Base-by-base conservation (phyloP, 1,140 invertebrate species). In the Drosophila pachea region DNA sequence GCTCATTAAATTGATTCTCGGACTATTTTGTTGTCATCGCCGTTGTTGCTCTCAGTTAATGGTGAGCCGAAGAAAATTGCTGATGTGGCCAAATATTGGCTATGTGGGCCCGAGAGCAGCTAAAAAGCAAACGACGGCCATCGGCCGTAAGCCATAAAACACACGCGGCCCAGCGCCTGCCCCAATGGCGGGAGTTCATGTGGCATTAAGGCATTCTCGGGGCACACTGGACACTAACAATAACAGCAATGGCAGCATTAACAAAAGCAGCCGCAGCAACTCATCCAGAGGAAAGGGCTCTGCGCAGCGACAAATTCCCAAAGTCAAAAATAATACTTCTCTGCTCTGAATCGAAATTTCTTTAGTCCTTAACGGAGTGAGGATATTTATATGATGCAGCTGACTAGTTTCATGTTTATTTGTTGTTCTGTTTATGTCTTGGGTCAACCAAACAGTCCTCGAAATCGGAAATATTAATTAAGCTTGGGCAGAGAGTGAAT, bases 131-230 rank as follows among this genome's bases (percentile, higher is more conserved):
- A 72, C 58, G 60, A 69, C 60, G 54, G 68, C 45, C 68, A 82
- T 74, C 77, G 70, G 62, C 77, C 78, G 69, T 73, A 68, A 76
- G 73, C 81, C 73, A 84, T 84, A 84, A 84, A 84, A 84, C 79
- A 84, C 79, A 84, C 79, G 73, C 79, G 79, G 81, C 79, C 65
- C 76, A 68, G 74, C 71, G 79, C 48, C 66, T 61, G 69, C 40
- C 43, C 66, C 70, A 78, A 73, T 78, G 62, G 70, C 79, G 70
- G 3, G 52, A 84, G 76, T 84, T 84, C 73, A 79, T 84, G 76
- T 71, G 62, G 73, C 79, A 84, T 84, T 84, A 84, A 72, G 73
- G 73, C 73, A 68, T 54, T 63, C 56, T 68, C 47, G 43, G 52
- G 45, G 47, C 73, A 48, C 55, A 52, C 60, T 64, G 59, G 52